phyloP scores from a whole-genome alignment of 1,140 invertebrate genomes.

The Rhagoletis pomonella region DNA sequence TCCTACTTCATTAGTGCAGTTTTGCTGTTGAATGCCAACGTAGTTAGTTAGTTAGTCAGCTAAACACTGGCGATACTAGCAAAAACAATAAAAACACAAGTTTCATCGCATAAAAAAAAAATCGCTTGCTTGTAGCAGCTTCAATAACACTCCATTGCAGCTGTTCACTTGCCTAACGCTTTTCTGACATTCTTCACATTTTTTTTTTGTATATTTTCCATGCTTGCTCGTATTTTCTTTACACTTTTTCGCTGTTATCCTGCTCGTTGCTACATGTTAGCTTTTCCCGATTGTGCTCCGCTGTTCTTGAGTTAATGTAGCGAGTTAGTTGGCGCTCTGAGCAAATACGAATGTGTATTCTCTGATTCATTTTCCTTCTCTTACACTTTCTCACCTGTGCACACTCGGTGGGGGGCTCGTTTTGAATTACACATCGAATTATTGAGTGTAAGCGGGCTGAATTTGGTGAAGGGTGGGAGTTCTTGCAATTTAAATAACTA shows the following conservation, averaged over 20 bases:
- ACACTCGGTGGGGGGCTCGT: neutral
- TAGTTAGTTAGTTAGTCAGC: neutral
- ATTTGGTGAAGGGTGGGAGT: neutral
- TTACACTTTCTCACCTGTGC: conserved; percentile 20
- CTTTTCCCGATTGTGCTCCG: neutral
- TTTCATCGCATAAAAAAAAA: too few species aligned
- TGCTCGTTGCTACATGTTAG: neutral
- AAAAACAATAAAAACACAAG: too few species aligned
- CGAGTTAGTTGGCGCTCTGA: neutral
- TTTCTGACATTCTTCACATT: neutral
- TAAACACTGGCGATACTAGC: neutral
- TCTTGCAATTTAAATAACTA: neutral
- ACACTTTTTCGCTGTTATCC: neutral
- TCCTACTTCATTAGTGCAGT: neutral
- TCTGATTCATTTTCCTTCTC: neutral
- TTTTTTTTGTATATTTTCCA: conserved; percentile 1
- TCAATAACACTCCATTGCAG: neutral
- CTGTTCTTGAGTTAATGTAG: neutral
- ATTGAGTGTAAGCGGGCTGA: neutral
- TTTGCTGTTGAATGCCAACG: neutral
- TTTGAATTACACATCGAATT: neutral
- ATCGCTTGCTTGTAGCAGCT: too few species aligned
- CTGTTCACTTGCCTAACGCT: neutral
- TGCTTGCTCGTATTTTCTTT: neutral
- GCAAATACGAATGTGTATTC: neutral